Conservation (phyloP, 2,113 vertebrate species). For the Bubalus kerabau region DNA sequence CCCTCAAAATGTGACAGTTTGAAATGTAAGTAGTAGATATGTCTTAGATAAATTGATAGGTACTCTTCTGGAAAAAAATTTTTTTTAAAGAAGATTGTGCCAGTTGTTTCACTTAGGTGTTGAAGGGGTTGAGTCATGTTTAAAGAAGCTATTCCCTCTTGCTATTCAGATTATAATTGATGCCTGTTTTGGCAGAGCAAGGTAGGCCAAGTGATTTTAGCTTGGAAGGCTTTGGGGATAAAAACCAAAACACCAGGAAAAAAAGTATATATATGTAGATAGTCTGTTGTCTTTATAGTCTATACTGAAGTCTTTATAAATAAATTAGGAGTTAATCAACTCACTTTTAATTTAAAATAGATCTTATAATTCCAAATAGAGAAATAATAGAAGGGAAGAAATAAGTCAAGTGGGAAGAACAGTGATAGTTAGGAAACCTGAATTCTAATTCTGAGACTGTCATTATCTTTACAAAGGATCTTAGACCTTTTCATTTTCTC, state of each 20-base stretch:
- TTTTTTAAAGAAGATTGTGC: not conserved
- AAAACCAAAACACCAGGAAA: not conserved
- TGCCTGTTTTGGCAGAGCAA: not conserved
- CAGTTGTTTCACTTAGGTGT: not conserved
- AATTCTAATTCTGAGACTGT: not conserved
- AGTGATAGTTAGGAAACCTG: not conserved
- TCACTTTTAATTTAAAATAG: conserved; percentile 30
- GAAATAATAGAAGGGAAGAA: conserved; percentile 20
- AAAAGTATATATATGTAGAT: not conserved
- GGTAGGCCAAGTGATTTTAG: not conserved
- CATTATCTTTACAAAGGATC: not conserved
- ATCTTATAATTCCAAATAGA: conserved; percentile 27
- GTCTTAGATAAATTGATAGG: not conserved
- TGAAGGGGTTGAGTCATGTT: not conserved
- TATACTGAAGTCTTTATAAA: not conserved
- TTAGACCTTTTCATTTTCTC: conserved; percentile 14
- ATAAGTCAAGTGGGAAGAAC: not conserved
- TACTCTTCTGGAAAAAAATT: not conserved
- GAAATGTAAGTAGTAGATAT: not conserved
- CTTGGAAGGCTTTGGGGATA: not conserved
- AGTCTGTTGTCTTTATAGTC: not conserved
- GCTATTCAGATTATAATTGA: not conserved
- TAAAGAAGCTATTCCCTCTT: not conserved
- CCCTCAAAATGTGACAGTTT: not conserved
- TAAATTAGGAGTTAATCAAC: not conserved